These are phyloP conservation scores for Hydrozoanthus tunicans DNA, from an alignment of 64 coral and sea anemone species.

Conservation along the genomic window DNA sequence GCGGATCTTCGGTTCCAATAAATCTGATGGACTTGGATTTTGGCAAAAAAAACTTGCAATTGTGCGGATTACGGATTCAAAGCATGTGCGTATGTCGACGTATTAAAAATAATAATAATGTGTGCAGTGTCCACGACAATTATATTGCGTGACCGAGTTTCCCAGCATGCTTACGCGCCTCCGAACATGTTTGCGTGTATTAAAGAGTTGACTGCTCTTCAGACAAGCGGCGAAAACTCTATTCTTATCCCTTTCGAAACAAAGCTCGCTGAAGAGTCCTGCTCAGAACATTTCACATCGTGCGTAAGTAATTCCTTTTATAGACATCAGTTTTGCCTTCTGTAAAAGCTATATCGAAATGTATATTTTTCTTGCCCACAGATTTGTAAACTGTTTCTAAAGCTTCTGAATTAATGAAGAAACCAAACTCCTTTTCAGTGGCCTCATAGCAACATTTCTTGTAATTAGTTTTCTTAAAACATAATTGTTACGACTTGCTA, in stretches of 20 bases:
- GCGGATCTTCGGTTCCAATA: no score
- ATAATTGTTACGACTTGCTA: no score
- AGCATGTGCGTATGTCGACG: background rate
- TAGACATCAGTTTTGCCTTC: background rate
- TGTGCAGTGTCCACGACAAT: background rate
- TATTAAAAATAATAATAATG: background rate
- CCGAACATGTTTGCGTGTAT: background rate
- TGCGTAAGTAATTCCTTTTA: background rate
- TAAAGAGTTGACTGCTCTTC: background rate
- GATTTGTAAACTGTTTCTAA: background rate
- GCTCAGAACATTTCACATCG: background rate
- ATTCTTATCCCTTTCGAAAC: no score
- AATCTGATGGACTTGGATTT: no score
- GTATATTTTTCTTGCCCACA: background rate
- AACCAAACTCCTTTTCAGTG: no score
- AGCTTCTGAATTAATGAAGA: no score
- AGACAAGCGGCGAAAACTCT: background rate
- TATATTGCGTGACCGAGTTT: background rate
- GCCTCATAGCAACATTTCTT: no score
- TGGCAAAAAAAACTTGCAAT: background rate
- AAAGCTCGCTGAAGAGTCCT: background rate
- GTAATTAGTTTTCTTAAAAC: no score
- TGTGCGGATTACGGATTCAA: background rate
- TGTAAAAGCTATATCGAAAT: background rate
- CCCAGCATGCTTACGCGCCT: background rate